Base-by-base conservation (phyloP, 2,113 vertebrate genomes). In the Trogon melanurus region DNA sequence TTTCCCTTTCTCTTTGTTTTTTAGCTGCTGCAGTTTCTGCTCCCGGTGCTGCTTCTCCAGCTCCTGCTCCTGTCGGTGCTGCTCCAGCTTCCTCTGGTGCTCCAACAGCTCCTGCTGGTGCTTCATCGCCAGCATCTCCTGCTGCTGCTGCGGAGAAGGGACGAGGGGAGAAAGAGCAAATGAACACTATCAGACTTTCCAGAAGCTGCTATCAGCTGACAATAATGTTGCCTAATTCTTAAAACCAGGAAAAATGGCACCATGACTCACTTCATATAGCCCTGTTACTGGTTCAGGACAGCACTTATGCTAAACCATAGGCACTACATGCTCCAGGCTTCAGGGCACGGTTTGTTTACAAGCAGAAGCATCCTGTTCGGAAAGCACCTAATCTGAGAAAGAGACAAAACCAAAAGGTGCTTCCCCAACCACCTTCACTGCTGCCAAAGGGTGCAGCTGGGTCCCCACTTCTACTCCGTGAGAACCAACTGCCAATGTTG, bases 81-180 rank as follows among this genome's bases (percentile, higher is more conserved):
- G 97, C 97, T 99, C 99, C 96, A 99, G 75, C 97, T 99, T 99
- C 91, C 99, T 98, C 98, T 99, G 99, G 94, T 99, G 99, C 92
- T 99, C 99, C 97, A 99, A 56, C 48, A 99, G 98, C 97, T 99
- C 99, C 97, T 99, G 99, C 96, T 99, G 99, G 94, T 99, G 99
- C 88, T 99, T 99, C 98, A 99, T 97, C 20, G 99, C 99, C 97
- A 99, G 97, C 91, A 99, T 97, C 91, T 99, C 99, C 97, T 99
- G 99, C 94, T 99, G 99, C 80, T 99, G 99, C 99, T 99, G 98
- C 1, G 16, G 89, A 84, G 27, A 70, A 50, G 45, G 38, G 73
- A 89, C 2, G 10, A 64, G 32, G 62, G 47, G 34, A 66, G 56
- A 67, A 74, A 5, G 18, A 57, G 47, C 48, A 85, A 66, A 81